These are phyloP conservation scores for Athalia circularis DNA, from an alignment of 2,888 invertebrate species.

Conservation along the genomic window DNA sequence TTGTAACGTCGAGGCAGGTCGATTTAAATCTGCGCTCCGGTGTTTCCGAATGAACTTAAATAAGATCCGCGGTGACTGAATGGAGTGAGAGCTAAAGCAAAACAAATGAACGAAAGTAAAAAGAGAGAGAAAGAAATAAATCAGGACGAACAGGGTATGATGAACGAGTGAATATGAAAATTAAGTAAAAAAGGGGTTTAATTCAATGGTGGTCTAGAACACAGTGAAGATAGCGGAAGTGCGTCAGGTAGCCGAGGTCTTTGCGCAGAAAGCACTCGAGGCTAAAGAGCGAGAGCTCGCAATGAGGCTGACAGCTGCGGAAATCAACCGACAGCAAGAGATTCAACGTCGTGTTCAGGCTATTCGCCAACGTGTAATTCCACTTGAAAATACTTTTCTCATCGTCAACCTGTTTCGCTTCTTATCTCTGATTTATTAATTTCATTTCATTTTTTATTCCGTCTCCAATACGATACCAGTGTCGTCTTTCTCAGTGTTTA, in stretches of 20 bases:
- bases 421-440: neutral
- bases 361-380: constrained; percentile 89
- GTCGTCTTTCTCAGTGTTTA: no score
- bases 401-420: constrained; percentile 9
- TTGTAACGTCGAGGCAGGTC: no score
- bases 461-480: neutral
- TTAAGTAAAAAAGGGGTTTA: constrained; percentile 41
- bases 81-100: constrained; percentile 21
- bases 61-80: neutral
- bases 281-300: constrained; percentile 76
- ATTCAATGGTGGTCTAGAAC: constrained; percentile 74
- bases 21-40: no score
- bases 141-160: no score
- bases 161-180: neutral
- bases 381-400: constrained; percentile 48
- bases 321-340: constrained; percentile 89
- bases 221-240: constrained; percentile 82
- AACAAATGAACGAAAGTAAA: constrained; percentile 28
- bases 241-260: constrained; percentile 80
- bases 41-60: no score
- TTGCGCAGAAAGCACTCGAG: constrained; percentile 82
- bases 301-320: constrained; percentile 86
- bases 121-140: constrained; percentile 7
- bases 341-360: constrained; percentile 90
- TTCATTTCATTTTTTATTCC: neutral